A percentile compares a stretch with the other conserved stretches of the same genome.
Conservation (phyloP, 2,113 vertebrate genomes). For the Reinhardtius hippoglossoides region DNA sequence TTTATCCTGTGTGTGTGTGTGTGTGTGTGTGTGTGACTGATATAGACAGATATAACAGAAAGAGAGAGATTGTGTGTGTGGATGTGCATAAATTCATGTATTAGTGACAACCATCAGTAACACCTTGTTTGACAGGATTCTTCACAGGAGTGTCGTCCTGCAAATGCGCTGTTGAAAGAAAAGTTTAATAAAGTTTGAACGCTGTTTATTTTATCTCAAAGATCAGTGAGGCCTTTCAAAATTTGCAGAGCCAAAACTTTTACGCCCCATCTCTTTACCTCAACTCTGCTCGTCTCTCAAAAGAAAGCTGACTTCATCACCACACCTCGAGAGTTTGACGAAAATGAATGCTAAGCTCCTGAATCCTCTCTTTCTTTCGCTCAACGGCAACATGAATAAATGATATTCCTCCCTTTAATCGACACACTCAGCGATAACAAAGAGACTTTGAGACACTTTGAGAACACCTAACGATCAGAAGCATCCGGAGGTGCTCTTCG, state of each 20-base stretch:
- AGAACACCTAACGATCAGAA: constrained; percentile 81
- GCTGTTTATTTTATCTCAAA: constrained; percentile 70
- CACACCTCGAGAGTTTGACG: constrained; percentile 71
- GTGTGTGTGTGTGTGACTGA: neutral
- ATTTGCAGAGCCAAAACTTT: constrained; percentile 59
- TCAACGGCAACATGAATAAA: constrained; percentile 82
- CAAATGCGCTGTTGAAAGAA: constrained; percentile 40
- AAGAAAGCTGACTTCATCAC: constrained; percentile 79
- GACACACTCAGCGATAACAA: constrained; percentile 76
- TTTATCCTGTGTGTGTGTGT: neutral
- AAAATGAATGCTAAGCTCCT: constrained; percentile 75
- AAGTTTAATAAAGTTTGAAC: constrained; percentile 75
- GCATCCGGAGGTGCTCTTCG: constrained; percentile 70
- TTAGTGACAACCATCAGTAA: constrained; percentile 32
- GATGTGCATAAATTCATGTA: constrained; percentile 18
- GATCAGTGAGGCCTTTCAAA: constrained; percentile 66
- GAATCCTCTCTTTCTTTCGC: constrained; percentile 64
- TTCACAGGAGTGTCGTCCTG: constrained; percentile 51
- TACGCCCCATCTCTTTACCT: constrained; percentile 52
- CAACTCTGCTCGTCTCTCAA: constrained; percentile 56
- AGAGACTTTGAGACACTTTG: constrained; percentile 83
- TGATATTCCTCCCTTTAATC: constrained; percentile 79
- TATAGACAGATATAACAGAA: neutral
- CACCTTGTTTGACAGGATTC: constrained; percentile 51
- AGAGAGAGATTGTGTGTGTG: neutral